Percentiles rank a stretch among this genome's conserved stretches.
Conservation (phyloP, 2,888 invertebrate species). For the Bruchidius siliquastri region DNA sequence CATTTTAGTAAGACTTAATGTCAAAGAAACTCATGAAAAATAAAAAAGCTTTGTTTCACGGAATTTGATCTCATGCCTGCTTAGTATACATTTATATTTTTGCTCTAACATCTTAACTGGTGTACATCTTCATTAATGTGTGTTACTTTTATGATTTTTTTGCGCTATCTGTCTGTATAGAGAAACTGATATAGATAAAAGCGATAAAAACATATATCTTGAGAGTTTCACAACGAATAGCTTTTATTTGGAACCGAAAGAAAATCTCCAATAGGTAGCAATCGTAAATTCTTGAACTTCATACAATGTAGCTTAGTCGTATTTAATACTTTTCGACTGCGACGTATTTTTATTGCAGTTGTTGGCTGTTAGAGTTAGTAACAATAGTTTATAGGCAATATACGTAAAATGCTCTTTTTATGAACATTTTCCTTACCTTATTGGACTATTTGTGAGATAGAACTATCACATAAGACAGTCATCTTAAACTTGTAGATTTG, state of each 20-base stretch:
- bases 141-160: too few species aligned
- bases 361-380: neutral
- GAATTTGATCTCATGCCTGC: too few species aligned
- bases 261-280: neutral
- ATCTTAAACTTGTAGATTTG: too few species aligned
- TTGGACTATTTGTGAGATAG: neutral
- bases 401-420: neutral
- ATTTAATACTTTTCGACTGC: neutral
- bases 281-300: neutral
- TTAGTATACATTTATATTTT: too few species aligned
- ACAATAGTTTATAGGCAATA: neutral
- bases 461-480: neutral
- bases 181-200: too few species aligned
- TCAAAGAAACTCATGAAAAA: too few species aligned
- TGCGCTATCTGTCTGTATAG: too few species aligned
- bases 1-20: too few species aligned
- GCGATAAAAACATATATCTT: neutral
- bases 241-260: neutral
- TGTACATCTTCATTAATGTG: too few species aligned
- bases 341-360: neutral
- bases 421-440: neutral
- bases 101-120: too few species aligned
- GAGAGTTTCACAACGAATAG: too few species aligned
- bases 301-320: neutral
- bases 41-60: too few species aligned